Evolutionary conservation across 2,888 invertebrate genomes (phyloP).

Genomic region (Selenia dentaria): DNA sequence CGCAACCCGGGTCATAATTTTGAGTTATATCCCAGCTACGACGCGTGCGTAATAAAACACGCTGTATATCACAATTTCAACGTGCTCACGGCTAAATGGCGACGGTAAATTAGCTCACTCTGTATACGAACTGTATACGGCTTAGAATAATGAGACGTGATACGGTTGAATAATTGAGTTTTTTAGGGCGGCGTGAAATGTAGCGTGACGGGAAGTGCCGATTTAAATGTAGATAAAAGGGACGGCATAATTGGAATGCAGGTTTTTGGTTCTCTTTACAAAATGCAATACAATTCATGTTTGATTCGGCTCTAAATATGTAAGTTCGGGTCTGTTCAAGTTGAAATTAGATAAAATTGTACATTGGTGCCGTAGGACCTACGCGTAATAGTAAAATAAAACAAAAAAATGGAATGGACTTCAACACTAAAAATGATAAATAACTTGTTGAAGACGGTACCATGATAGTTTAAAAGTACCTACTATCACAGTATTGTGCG

Average conservation of each 20-base stretch:
- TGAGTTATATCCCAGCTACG: conserved; percentile 69
- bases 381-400: too few species aligned
- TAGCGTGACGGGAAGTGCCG: conserved; percentile 8
- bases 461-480: too few species aligned
- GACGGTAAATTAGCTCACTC: conserved; percentile 60
- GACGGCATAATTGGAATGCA: conserved; percentile 10
- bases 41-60: conserved; percentile 73
- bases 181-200: conserved; percentile 29
- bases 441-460: too few species aligned
- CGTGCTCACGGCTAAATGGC: conserved; percentile 63
- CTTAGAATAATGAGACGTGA: conserved; percentile 48
- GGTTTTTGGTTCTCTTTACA: too few species aligned
- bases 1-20: conserved; percentile 72
- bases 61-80: conserved; percentile 72
- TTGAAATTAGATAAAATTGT: too few species aligned
- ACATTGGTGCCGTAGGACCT: too few species aligned
- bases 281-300: too few species aligned
- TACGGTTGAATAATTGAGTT: conserved; percentile 37
- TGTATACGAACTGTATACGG: conserved; percentile 44
- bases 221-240: conserved; percentile 9
- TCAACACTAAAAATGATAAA: too few species aligned
- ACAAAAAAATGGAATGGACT: too few species aligned
- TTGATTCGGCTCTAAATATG: too few species aligned
- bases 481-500: too few species aligned
- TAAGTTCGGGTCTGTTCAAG: too few species aligned